Evolutionary conservation across 2,888 invertebrate genomes (phyloP).

Genomic region (Agriotes lineatus): DNA sequence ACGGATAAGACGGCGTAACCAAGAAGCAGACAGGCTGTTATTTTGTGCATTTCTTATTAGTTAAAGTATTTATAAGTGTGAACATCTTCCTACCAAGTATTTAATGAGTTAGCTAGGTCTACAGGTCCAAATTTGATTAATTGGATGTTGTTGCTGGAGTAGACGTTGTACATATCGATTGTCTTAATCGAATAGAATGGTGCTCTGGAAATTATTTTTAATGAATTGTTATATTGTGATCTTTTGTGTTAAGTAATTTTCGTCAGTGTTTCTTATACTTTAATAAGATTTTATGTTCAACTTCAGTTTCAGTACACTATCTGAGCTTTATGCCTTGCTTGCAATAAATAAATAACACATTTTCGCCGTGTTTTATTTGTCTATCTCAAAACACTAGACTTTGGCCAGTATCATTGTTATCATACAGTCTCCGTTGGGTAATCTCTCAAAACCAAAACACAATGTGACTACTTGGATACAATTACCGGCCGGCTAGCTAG

Average conservation of each 20-base stretch:
- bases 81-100: slow-evolving; percentile 68
- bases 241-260: slow-evolving; percentile 59
- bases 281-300: slow-evolving; percentile 47
- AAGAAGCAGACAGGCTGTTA: slow-evolving; percentile 63
- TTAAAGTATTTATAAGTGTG: slow-evolving; percentile 57
- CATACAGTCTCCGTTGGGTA: no score
- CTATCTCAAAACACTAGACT: no score
- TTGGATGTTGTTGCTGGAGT: slow-evolving; percentile 37
- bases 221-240: slow-evolving; percentile 65
- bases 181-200: slow-evolving; percentile 61
- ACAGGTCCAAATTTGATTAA: slow-evolving; percentile 54
- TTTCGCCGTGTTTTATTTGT: no score
- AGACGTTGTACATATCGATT: slow-evolving; percentile 42
- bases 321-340: slow-evolving; percentile 65
- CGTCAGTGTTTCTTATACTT: slow-evolving; percentile 40
- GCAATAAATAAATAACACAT: slow-evolving; percentile 57
- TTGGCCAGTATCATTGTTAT: no score
- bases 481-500: no score
- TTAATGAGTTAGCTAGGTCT: slow-evolving; percentile 59
- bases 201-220: slow-evolving; percentile 63
- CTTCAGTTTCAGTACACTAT: slow-evolving; percentile 58
- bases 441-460: no score
- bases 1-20: slow-evolving; percentile 60
- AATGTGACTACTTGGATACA: no score
- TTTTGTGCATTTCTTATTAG: slow-evolving; percentile 60